Percentiles rank a stretch among this genome's conserved stretches.
phyloP scores from a whole-genome alignment of 2,888 invertebrate species.

The Scrobipalpa atriplicella region DNA sequence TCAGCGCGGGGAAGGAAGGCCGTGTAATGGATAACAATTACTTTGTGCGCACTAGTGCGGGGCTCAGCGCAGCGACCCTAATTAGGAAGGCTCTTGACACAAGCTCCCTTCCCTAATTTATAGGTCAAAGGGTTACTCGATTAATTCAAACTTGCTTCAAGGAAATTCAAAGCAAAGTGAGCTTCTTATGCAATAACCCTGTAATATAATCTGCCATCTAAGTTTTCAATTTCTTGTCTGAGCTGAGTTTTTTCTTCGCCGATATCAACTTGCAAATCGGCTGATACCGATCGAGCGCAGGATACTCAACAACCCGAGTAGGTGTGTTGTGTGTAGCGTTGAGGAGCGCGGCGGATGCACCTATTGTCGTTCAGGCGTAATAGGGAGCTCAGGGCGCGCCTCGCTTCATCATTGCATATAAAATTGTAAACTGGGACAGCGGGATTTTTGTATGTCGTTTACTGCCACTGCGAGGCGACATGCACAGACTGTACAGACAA shows the following conservation, averaged over 20 bases:
- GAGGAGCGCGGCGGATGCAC: background rate
- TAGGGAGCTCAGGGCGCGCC: background rate
- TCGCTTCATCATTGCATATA: conserved; percentile 3
- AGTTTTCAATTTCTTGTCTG: background rate
- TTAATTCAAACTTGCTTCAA: background rate
- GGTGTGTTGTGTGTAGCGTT: background rate
- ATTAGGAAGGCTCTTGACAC: conserved; percentile 16
- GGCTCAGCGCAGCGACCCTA: conserved; percentile 13
- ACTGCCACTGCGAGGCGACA: background rate
- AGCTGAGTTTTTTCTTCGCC: conserved; percentile 1
- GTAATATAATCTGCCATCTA: background rate
- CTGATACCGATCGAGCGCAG: background rate
- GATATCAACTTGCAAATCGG: conserved; percentile 16
- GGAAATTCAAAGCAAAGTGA: background rate
- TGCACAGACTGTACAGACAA: background rate
- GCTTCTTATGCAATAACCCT: conserved; percentile 3
- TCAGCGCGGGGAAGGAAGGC: background rate
- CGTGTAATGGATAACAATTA: conserved; percentile 25
- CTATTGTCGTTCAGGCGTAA: conserved; percentile 19
- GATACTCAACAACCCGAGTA: conserved; percentile 39
- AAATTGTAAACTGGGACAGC: background rate
- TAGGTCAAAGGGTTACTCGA: conserved; percentile 4
- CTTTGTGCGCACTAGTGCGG: conserved; percentile 11
- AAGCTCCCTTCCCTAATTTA: conserved; percentile 12
- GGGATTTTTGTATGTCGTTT: conserved; percentile 2